phyloP scores from a whole-genome alignment of 2,888 invertebrate species.

The Polietes domitor region DNA sequence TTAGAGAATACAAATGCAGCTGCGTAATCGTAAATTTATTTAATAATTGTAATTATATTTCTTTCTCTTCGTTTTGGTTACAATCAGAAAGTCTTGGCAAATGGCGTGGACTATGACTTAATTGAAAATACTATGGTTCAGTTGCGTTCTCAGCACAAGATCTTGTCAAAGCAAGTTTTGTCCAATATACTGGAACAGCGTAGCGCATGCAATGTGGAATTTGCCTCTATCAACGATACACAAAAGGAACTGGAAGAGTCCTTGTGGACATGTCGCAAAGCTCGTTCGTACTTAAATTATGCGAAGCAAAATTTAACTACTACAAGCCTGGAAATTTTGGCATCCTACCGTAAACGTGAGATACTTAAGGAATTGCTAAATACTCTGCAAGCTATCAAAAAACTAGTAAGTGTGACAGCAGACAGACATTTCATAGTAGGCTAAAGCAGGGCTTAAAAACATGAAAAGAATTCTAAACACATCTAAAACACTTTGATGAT shows the following conservation, averaged over 20 bases:
- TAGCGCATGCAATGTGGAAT: slow-evolving; percentile 91
- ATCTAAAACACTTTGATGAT: too few relatives aligned
- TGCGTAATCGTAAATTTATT: background rate
- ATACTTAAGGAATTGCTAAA: slow-evolving; percentile 90
- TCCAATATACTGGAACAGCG: slow-evolving; percentile 96
- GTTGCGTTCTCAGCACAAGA: slow-evolving; percentile 81
- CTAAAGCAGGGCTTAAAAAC: too few relatives aligned
- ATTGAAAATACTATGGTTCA: slow-evolving; percentile 77
- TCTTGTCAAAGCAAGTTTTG: slow-evolving; percentile 96
- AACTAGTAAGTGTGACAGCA: slow-evolving; percentile 81
- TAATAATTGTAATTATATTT: too few relatives aligned
- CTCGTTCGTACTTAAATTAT: slow-evolving; percentile 87
- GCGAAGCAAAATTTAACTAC: slow-evolving; percentile 92
- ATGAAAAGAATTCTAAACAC: too few relatives aligned
- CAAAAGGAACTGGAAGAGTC: slow-evolving; percentile 87
- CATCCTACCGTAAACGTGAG: slow-evolving; percentile 94
- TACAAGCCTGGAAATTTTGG: slow-evolving; percentile 93
- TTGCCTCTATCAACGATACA: slow-evolving; percentile 87
- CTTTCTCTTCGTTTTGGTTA: slow-evolving; percentile 42
- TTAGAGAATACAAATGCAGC: slow-evolving; percentile 1
- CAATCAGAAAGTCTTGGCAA: slow-evolving; percentile 77
- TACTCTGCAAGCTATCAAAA: slow-evolving; percentile 90
- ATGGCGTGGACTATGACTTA: slow-evolving; percentile 76
- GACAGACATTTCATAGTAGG: too few relatives aligned
- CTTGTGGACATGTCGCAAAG: slow-evolving; percentile 86